Evolutionary conservation across 2,113 vertebrate species (phyloP), one percentile per base, ranked within the genome.

Genomic region (Xiphophorus maculatus): DNA sequence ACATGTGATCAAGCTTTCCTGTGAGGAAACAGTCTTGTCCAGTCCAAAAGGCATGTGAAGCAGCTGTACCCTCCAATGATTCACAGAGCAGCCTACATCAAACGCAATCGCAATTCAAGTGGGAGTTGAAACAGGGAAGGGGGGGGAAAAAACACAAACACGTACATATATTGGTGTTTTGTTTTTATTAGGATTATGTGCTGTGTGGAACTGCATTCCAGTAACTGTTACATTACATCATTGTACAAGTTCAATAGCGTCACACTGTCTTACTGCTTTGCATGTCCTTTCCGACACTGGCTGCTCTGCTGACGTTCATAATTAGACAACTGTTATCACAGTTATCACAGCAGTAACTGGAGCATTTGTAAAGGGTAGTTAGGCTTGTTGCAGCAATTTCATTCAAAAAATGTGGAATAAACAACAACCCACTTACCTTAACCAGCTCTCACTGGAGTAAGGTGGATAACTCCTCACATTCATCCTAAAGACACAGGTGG

Each of bases 341-440:
- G 82, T 86, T 84, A 84, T 84, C 83, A 86, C 72, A 86, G 77
- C 82, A 77, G 69, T 69, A 66, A 69, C 62, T 69, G n/a, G 15
- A 83, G 75, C 81, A 74, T 28, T 73, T 63, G 76, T 62, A 35
- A 51, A 80, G 80, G 64, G 63, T 29, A 67, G 64, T 73, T 80
- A 79, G 65, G 66, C 69, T 82, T 74, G 74, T 66, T 54, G 67
- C 77, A 69, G 54, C n/a, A n/a, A 40, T 79, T 81, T 84, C 76
- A 79, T 84, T 83, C 40, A 63, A 68, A n/a, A 76, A 78, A 81
- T 32, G 71, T 71, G 75, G 84, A 67, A 93, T 82, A 65, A 68
- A 79, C 65, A 86, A 79, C 72, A 87, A 73, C 66, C 85, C 90
- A 90, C 91, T 91, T 94, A 94, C 91, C 92, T 90, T 91, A 88